Conservation (phyloP, 2,888 invertebrate genomes). For the Gastracanthus pulcherrimus region DNA sequence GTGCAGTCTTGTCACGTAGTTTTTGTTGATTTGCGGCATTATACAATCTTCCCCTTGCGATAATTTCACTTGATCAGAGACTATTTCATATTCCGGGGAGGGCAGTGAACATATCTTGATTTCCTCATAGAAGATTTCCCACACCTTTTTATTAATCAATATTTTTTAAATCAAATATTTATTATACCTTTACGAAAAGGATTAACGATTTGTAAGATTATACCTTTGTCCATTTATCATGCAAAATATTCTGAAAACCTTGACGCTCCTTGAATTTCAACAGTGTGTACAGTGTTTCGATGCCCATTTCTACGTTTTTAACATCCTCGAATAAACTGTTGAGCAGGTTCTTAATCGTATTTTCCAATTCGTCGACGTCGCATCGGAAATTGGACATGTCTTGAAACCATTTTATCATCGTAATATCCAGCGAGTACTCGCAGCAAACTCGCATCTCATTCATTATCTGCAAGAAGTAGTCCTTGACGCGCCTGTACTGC, state of each 20-base stretch:
- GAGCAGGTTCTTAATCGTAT: slow-evolving; percentile 80
- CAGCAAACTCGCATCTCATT: slow-evolving; percentile 74
- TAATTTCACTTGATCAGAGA: slow-evolving; percentile 23
- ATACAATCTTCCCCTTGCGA: slow-evolving; percentile 72
- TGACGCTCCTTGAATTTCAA: slow-evolving; percentile 64
- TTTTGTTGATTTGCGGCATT: slow-evolving; percentile 78
- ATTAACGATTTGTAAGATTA: neutral
- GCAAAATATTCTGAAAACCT: slow-evolving; percentile 63
- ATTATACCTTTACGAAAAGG: neutral
- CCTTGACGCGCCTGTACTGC: slow-evolving; percentile 76
- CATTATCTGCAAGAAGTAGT: slow-evolving; percentile 77
- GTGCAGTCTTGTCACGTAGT: slow-evolving; percentile 72
- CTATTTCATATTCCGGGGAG: neutral
- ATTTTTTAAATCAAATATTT: neutral
- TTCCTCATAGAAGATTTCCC: slow-evolving; percentile 79
- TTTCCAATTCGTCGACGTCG: slow-evolving; percentile 79
- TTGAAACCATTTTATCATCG: slow-evolving; percentile 78
- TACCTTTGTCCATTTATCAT: slow-evolving; percentile 69
- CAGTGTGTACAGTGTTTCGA: slow-evolving; percentile 79
- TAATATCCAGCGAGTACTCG: slow-evolving; percentile 77
- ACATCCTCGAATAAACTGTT: slow-evolving; percentile 79
- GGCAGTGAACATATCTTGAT: slow-evolving; percentile 70
- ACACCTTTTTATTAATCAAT: slow-evolving; percentile 48
- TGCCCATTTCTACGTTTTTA: slow-evolving; percentile 78
- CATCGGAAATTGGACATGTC: slow-evolving; percentile 69